Base-by-base conservation (phyloP, 2,113 vertebrate species). In the Sinocyclocheilus grahami region DNA sequence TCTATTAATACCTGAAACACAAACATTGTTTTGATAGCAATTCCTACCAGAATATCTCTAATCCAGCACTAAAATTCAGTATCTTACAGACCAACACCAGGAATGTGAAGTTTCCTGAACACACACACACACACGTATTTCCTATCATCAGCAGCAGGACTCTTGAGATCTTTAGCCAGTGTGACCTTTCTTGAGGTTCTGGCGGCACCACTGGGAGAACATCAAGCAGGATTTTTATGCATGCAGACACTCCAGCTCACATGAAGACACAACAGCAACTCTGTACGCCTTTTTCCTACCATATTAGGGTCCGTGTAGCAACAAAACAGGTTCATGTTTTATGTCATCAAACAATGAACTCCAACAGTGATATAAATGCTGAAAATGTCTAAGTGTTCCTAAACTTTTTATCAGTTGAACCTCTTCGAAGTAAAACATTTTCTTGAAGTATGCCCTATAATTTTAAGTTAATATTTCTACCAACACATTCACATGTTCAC, bases 231-330 rank as follows among this genome's bases (percentile, higher is more conserved):
- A 67, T 67, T 67, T 51, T 65, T 67, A 82, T 67, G 62, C 62
- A 69, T 51, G 42, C 51, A 69, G 62, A 82, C 62, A 33, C 80
- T 20, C 10, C 62, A 82, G 62, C 62, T 12, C 12, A 0, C 8
- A 9, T 18, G 60, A 65, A 48, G 37, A 39, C 24, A 16, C 24
- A 37, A 62, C 30, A 62, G 77, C 58, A 81, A 27, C 79, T 18
- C 58, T 81, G 58, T 65, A 18, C 8, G 5, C 3, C 4, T 51
- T 69, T 11, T 67, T 51, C 24, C 16, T 51, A 82, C 80, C 62
- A 82, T 67, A 82, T 82, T 67, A 48, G 80, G 62, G 13, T 67
- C 42, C 69, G 80, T 65, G 42, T 67, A 27, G 62, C 78, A 62
- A 63, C 78, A 63, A 16, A 42, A 22, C 58, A 10, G 78, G 11